Conservation (phyloP, 2,888 invertebrate species). For the Diabrotica balteata region DNA sequence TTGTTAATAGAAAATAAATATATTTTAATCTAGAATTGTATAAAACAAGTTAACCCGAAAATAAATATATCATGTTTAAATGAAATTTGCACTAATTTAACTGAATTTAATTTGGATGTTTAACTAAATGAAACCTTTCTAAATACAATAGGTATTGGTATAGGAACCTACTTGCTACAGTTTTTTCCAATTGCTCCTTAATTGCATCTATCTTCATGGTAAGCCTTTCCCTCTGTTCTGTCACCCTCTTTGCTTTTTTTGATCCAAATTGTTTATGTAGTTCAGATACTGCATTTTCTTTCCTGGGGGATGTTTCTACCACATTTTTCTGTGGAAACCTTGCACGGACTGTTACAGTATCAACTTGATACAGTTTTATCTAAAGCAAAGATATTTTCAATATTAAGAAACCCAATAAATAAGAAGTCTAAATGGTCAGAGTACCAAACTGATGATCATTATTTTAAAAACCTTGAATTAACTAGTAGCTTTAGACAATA, state of each 20-base stretch:
- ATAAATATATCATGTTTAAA: no score
- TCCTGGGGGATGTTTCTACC: background rate
- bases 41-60: no score
- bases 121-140: no score
- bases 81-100: no score
- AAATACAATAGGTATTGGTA: no score
- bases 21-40: no score
- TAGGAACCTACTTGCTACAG: constrained; percentile 59
- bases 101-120: no score
- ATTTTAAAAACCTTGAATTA: background rate
- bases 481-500: constrained; percentile 10
- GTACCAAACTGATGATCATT: no score
- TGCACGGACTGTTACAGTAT: constrained; percentile 43
- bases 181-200: constrained; percentile 66
- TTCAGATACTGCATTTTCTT: constrained; percentile 48
- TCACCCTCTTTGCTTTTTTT: constrained; percentile 66
- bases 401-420: background rate
- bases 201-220: constrained; percentile 67
- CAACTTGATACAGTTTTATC: constrained; percentile 36
- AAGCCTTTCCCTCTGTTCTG: constrained; percentile 68
- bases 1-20: no score
- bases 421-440: no score
- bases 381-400: constrained; percentile 8
- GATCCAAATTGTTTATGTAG: constrained; percentile 72
- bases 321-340: constrained; percentile 29